Conservation (phyloP, 1,140 invertebrate genomes). For the Idris sp. region DNA sequence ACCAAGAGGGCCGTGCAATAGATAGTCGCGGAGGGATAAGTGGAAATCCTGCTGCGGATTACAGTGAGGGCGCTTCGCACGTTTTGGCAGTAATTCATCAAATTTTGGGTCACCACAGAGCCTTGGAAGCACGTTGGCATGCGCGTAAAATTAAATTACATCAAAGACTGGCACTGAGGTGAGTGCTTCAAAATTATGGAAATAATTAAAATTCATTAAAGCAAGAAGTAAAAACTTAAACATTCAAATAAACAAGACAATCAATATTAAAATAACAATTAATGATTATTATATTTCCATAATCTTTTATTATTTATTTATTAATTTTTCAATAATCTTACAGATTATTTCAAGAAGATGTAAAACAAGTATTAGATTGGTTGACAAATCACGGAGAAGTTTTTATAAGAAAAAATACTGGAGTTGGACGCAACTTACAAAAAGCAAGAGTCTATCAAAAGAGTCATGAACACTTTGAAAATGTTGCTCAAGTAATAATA, state of each 20-base stretch:
- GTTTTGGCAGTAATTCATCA: constrained; percentile 94
- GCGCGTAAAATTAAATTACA: constrained; percentile 86
- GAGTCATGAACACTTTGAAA: constrained; percentile 98
- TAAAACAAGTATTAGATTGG: constrained; percentile 98
- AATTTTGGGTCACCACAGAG: constrained; percentile 95
- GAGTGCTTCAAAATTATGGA: constrained; percentile 31
- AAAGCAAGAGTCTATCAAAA: constrained; percentile 97
- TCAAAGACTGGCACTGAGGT: constrained; percentile 92
- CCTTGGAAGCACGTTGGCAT: constrained; percentile 95
- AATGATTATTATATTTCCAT: too few species aligned
- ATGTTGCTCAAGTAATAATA: constrained; percentile 88
- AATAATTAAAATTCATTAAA: too few species aligned
- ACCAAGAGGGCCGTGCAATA: constrained; percentile 73
- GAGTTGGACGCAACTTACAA: constrained; percentile 95
- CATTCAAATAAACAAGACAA: too few species aligned
- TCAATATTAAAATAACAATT: too few species aligned
- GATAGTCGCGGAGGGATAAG: constrained; percentile 80
- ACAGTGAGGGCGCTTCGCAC: constrained; percentile 94
- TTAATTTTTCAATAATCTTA: too few species aligned
- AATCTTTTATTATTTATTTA: too few species aligned
- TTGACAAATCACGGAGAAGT: constrained; percentile 99
- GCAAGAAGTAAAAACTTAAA: too few species aligned
- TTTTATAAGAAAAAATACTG: constrained; percentile 96
- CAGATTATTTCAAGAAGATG: constrained; percentile 95
- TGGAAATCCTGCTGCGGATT: constrained; percentile 95